Base-by-base conservation (phyloP, 2,888 invertebrate genomes). In the Andrena chrysosceles region DNA sequence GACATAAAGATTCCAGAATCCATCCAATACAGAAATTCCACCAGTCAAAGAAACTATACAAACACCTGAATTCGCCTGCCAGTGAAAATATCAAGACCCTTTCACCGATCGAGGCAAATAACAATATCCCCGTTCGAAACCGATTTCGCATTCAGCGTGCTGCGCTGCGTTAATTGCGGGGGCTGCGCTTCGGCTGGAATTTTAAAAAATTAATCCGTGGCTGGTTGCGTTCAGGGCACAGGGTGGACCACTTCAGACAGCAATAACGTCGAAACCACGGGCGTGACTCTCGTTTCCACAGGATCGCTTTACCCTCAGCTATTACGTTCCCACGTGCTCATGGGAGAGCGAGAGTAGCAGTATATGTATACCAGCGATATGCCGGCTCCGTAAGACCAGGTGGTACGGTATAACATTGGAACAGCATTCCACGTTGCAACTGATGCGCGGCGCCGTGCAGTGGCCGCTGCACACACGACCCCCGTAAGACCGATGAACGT, bases 341-440 rank as follows among this genome's bases (percentile, higher is more conserved):
- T 85, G 88, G 83, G 84, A 89, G 80, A 63, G 70, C 71, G 60
- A 66, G 29, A 59, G 70, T 77, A 64, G 73, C 74, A 23, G 82
- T 68, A 68, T 73, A 69, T 68, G 66, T 73, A 69, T 42, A 72
- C 63, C 76, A 52, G 76, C 78, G 85, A 77, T 77, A 80, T 56
- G 59, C 78, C 78, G 76, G 78, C 20, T 56, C 64, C 81, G 87
- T 89, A 80, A 88, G 85, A 89, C 89, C 89, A 89, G 90, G 89
- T 89, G 87, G 86, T 78, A 60, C 84, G 81, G 81, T 85, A 76
- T 87, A 90, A 91, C 87, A 87, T 89, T 81, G 88, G 76, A 89
- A 87, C 89, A 81, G 88, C 92, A 92, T 91, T 92, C 91, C 91
- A 85, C 81, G 87, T 77, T 90, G 89, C 88, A 90, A 92, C 86